Evolutionary conservation across 2,888 invertebrate genomes (phyloP), one percentile per base, ranked within the genome.

Genomic region (Drosophila longiperda): DNA sequence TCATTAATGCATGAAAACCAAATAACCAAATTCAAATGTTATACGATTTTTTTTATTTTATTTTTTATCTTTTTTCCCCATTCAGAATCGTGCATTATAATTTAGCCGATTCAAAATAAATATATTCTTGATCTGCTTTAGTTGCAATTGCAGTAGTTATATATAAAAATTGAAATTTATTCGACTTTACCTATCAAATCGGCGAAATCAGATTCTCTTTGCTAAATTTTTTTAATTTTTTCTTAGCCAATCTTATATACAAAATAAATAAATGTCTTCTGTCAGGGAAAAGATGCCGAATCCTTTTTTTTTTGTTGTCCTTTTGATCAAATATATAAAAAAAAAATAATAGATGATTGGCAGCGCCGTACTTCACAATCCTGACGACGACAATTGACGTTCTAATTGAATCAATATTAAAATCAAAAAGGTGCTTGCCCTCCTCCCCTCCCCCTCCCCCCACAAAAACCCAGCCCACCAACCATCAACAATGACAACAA

Each of bases 341-440:
- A 29, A 55, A 67, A 72, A 48, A 15, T 65, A 58, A 60, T 69
- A 50, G 59, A 42, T 65, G 65, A 75, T 60, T 63, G 66, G 50
- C 57, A 52, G 66, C n/a, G 57, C 33, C 40, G 32, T 29, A 58
- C 75, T 76, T 61, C 72, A 76, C 76, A 72, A 76, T 67, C 64
- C 63, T 72, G 65, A 52, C 55, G 62, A 58, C 54, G 48, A 57
- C 57, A 66, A 77, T 82, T 87, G 84, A 84, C 84, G 67, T 78
- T 84, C 66, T 85, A 85, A 85, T 85, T 85, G 84, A 85, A 87
- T 85, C 87, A 87, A 87, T 87, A 85, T 82, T 70, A 79, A 82
- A 84, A 80, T 83, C 82, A 79, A 77, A 86, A 86, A 81, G 70
- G 83, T 74, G 66, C 59, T 62, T 20, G 42, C 42, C 48, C 55